Percentiles rank a stretch among this genome's conserved stretches.
phyloP scores from a whole-genome alignment of 2,797 vertebrate species.

The Momotus momota region DNA sequence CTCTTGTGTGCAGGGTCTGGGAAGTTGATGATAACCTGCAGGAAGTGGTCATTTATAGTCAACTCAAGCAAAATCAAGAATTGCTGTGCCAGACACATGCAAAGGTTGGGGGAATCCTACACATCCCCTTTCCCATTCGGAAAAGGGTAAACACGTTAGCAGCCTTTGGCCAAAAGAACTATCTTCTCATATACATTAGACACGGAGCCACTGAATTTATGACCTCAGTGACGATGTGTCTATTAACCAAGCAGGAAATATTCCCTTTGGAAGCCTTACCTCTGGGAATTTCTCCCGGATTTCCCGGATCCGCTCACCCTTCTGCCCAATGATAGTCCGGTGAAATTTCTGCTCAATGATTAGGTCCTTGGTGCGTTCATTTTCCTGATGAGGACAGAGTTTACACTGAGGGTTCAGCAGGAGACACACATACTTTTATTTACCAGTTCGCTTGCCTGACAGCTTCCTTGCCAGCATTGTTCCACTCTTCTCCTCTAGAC shows the following conservation, averaged over 20 bases:
- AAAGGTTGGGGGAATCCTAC: background rate
- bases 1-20: constrained; percentile 96
- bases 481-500: background rate
- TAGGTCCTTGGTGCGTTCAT: constrained; percentile 99
- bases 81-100: background rate
- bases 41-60: background rate
- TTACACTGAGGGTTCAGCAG: background rate
- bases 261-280: constrained; percentile 71
- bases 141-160: background rate
- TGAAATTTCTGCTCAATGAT: constrained; percentile 99
- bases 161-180: background rate
- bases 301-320: constrained; percentile 97
- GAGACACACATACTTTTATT: background rate
- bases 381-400: constrained; percentile 83
- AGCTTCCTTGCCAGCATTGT: background rate
- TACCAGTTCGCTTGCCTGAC: background rate
- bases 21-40: constrained; percentile 97
- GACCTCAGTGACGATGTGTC: background rate
- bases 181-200: background rate
- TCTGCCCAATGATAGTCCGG: constrained; percentile 98
- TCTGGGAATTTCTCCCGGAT: constrained; percentile 98
- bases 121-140: background rate
- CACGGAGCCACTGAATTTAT: background rate
- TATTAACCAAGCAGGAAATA: background rate
- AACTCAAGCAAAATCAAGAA: background rate